Evolutionary conservation across 2,888 invertebrate genomes (phyloP).

Genomic region (Acheta domesticus): DNA sequence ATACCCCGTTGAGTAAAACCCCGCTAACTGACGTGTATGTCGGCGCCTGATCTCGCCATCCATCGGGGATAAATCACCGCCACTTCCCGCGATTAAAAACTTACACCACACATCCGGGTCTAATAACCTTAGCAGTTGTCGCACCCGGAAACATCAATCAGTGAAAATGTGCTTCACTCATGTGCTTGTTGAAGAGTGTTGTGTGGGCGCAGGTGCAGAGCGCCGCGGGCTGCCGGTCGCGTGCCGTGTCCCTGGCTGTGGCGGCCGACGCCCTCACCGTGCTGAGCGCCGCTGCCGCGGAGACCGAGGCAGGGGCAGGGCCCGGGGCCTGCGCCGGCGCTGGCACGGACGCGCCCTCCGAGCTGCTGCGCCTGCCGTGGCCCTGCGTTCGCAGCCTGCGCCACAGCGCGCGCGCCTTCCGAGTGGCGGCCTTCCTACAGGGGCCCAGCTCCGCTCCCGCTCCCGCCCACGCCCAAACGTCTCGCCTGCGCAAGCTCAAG

Average conservation of each 20-base stretch:
- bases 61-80: no score
- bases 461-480: background rate
- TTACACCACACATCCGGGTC: no score
- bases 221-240: background rate
- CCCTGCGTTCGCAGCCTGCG: background rate
- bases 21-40: no score
- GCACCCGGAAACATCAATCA: no score
- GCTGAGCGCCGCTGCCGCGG: background rate
- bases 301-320: background rate
- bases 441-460: background rate
- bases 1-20: no score
- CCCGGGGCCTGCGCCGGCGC: background rate
- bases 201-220: background rate
- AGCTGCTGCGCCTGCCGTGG: conserved; percentile 8
- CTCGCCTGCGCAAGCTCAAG: background rate
- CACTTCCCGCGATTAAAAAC: no score
- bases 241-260: background rate
- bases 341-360: background rate
- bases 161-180: rapidly evolving
- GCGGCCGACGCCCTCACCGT: background rate
- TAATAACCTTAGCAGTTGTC: no score
- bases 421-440: background rate
- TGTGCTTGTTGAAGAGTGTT: no score
- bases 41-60: no score
- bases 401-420: background rate